phyloP scores from a whole-genome alignment of 2,888 invertebrate species.

The Drosophila quasianomalipes region DNA sequence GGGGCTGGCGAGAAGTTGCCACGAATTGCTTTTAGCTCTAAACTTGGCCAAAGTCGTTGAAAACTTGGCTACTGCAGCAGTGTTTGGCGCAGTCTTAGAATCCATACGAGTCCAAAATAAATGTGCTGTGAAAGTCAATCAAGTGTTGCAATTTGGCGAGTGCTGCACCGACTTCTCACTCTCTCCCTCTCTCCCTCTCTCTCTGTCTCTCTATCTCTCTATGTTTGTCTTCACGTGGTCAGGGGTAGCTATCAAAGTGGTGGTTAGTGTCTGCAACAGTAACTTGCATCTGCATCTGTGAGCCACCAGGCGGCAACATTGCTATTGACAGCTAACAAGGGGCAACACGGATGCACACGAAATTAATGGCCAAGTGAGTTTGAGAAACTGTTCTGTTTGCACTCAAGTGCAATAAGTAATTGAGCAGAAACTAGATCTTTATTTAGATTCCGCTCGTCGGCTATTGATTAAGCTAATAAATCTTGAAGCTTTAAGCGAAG shows the following conservation, averaged over 20 bases:
- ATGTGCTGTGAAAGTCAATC: slow-evolving; percentile 80
- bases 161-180: slow-evolving; percentile 28
- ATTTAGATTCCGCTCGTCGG: slow-evolving; percentile 1
- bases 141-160: slow-evolving; percentile 72
- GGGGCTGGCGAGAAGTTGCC: slow-evolving; percentile 43
- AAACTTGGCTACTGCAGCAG: slow-evolving; percentile 61
- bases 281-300: slow-evolving; percentile 67
- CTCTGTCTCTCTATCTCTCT: background rate
- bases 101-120: slow-evolving; percentile 46
- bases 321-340: slow-evolving; percentile 64
- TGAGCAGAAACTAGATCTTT: slow-evolving; percentile 10
- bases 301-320: slow-evolving; percentile 51
- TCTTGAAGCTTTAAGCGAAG: background rate
- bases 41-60: slow-evolving; percentile 76
- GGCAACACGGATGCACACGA: background rate
- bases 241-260: slow-evolving; percentile 34
- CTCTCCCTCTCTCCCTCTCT: background rate
- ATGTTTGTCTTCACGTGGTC: slow-evolving; percentile 6
- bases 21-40: slow-evolving; percentile 71
- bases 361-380: slow-evolving; percentile 35
- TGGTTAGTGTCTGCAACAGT: background rate
- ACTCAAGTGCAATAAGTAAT: slow-evolving; percentile 33
- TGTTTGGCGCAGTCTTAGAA: slow-evolving; percentile 41
- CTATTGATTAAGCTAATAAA: background rate
- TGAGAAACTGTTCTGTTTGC: slow-evolving; percentile 27